A percentile compares a stretch with the other conserved stretches of the same genome.
Evolutionary conservation across 1,140 invertebrate species (phyloP).

Genomic region (Conus betulinus): DNA sequence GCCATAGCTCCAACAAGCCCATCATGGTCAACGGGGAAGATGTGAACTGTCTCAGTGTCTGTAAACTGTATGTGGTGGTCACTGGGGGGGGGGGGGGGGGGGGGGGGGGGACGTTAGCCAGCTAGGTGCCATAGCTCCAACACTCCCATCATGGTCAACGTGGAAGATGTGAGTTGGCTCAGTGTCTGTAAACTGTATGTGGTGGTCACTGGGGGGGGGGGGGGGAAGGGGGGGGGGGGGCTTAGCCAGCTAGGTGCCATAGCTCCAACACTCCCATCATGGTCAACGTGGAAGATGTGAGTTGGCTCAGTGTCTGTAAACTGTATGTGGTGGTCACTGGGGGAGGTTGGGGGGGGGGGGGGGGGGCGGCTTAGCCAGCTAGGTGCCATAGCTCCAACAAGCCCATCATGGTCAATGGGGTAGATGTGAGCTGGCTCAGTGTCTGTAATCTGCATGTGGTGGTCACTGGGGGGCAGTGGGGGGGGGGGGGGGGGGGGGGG

Average conservation of each 20-base stretch:
- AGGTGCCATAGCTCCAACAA: constrained; percentile 90
- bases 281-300: constrained; percentile 91
- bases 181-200: background rate
- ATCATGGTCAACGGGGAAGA: constrained; percentile 93
- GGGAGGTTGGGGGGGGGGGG: constrained; percentile 79
- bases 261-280: constrained; percentile 86
- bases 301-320: constrained; percentile 29
- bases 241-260: constrained; percentile 97
- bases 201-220: background rate
- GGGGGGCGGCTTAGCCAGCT: constrained; percentile 76
- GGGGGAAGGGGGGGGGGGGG: no score
- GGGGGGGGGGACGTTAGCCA: background rate
- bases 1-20: constrained; percentile 88
- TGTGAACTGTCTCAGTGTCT: constrained; percentile 75
- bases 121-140: constrained; percentile 85
- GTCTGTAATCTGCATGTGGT: background rate
- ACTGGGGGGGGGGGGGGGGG: background rate
- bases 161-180: constrained; percentile 83
- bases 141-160: constrained; percentile 88
- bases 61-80: background rate
- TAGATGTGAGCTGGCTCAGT: constrained; percentile 81
- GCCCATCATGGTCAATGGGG: constrained; percentile 89
- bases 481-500: background rate
- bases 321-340: background rate
- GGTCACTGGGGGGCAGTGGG: background rate